Evolutionary conservation across 1,140 invertebrate genomes (phyloP).

Genomic region (Hycleus cichorii): DNA sequence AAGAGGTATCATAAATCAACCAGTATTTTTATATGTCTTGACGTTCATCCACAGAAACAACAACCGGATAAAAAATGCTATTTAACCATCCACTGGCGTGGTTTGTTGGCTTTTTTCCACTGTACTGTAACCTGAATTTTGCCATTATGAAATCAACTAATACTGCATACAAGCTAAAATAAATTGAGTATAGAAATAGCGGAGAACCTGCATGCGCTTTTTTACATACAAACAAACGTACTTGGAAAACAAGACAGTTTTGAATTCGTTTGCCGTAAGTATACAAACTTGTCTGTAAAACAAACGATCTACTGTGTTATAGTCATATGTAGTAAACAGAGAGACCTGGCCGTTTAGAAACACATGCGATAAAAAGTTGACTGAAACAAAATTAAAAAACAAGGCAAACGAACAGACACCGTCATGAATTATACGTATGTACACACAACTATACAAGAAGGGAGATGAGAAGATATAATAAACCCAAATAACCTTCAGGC

Average conservation of each 20-base stretch:
- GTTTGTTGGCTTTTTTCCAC: too few species aligned
- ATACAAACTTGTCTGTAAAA: conserved; percentile 14
- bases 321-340: too few species aligned
- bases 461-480: conserved; percentile 16
- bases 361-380: conserved; percentile 13
- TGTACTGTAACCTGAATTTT: too few species aligned
- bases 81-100: too few species aligned
- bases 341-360: background rate
- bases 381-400: conserved; percentile 17
- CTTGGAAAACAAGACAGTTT: conserved; percentile 22
- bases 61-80: too few species aligned
- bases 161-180: too few species aligned
- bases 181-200: conserved; percentile 7
- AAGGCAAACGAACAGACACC: conserved; percentile 20
- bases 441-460: background rate
- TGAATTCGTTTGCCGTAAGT: conserved; percentile 20
- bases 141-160: too few species aligned
- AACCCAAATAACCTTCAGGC: conserved; percentile 18
- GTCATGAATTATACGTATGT: background rate
- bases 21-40: conserved; percentile 15
- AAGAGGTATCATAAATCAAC: conserved; percentile 39
- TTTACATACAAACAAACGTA: conserved; percentile 14
- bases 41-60: background rate
- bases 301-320: conserved; percentile 16
- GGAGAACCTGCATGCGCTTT: conserved; percentile 5